Percentiles rank a stretch among this genome's conserved stretches.
Evolutionary conservation across 2,888 invertebrate genomes (phyloP).

Genomic region (Elysia crispata): DNA sequence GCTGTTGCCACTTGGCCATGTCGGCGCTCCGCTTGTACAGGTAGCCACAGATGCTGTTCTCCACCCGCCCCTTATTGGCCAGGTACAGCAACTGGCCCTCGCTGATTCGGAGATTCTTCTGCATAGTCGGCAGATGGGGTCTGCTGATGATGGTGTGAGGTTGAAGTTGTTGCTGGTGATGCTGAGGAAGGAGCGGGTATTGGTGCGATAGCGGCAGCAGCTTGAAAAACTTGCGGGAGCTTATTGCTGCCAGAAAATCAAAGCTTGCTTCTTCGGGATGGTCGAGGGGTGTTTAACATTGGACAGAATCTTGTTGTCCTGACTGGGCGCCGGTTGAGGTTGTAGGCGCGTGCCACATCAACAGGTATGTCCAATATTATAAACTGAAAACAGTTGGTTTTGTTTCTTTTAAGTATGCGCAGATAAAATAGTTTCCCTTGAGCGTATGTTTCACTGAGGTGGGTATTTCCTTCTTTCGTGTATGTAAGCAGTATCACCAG

Average conservation of each 20-base stretch:
- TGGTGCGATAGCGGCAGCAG: neutral
- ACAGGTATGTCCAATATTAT: too few species aligned
- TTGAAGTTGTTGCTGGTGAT: neutral
- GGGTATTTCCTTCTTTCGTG: too few species aligned
- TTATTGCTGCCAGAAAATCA: neutral
- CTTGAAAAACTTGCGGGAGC: neutral
- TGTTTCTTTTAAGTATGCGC: too few species aligned
- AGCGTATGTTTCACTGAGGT: too few species aligned
- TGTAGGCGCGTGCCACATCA: too few species aligned
- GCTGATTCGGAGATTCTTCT: constrained; percentile 89
- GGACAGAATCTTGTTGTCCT: too few species aligned
- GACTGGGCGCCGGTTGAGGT: too few species aligned
- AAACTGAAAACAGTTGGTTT: too few species aligned
- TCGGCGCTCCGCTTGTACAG: constrained; percentile 91
- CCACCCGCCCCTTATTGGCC: constrained; percentile 90
- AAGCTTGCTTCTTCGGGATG: neutral
- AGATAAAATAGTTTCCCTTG: too few species aligned
- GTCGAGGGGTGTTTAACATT: neutral
- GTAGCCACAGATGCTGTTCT: constrained; percentile 89
- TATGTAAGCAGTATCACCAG: too few species aligned
- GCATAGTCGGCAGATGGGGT: constrained; percentile 80
- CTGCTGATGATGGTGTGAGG: neutral
- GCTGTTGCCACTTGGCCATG: constrained; percentile 89
- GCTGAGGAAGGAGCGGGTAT: neutral
- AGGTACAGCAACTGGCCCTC: constrained; percentile 89